Base-by-base conservation (phyloP, 2,113 vertebrate genomes). In the Hemiprocne comata region DNA sequence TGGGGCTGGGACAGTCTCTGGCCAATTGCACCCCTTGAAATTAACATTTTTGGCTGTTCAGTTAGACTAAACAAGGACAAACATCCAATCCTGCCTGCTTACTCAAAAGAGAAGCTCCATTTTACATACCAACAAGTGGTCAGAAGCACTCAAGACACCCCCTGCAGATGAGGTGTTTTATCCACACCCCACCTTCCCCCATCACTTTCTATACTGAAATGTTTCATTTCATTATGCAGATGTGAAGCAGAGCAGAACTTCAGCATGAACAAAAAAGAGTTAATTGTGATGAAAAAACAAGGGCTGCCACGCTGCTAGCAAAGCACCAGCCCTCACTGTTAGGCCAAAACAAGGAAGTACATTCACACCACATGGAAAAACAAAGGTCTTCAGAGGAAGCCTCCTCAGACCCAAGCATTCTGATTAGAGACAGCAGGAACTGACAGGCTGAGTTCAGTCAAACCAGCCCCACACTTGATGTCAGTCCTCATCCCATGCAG, bases 341-440 rank as follows among this genome's bases (percentile, higher is more conserved):
- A 23, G 51, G 80, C 60, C 76, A 88, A 77, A 88, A 85, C 85
- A 96, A 91, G 90, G 67, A 78, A 44, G 34, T 0, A 48, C 29
- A 61, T 79, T 93, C 71, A 69, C 7, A 24, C 19, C 0, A 1
- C 26, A 8, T 10, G 54, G 71, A 44, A 94, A 94, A 90, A 93
- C 78, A 95, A 88, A 82, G 64, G 40, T 75, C 64, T 60, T 58
- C 78, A 61, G 24, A 89, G 58, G 57, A 61, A 93, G 69, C 31
- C n/a, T 53, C 92, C 72, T 70, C 65, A 6, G 6, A 73, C 83
- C 72, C 81, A n/a, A 91, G 69, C 61, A 23, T 7, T 61, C 48
- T 26, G 85, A 44, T 71, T 9, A 91, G 70, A 85, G 53, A 60
- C 42, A 89, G 33, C 42, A 79, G 85, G 71, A 75, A 28, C 66